These are phyloP conservation scores for Drosophila virilis DNA, from an alignment of 1,140 invertebrate species.

Conservation along the genomic window DNA sequence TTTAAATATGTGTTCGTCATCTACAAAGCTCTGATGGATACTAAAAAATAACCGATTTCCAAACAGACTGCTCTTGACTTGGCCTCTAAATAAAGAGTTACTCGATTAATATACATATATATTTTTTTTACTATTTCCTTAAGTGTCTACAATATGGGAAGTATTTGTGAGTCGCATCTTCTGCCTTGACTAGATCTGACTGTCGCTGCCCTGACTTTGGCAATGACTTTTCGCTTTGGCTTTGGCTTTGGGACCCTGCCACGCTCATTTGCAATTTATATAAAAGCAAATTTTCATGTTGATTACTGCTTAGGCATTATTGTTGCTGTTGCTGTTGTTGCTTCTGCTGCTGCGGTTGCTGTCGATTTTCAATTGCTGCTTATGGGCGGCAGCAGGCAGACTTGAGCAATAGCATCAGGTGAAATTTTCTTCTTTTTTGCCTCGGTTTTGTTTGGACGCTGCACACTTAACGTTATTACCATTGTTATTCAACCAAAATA, in stretches of 20 bases:
- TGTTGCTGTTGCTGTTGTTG: conserved; percentile 21
- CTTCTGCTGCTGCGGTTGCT: conserved; percentile 5
- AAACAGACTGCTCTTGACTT: no score
- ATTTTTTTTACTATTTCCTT: neutral
- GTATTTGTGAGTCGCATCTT: conserved; percentile 7
- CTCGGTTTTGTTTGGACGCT: conserved; percentile 47
- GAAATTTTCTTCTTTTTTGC: conserved; percentile 74
- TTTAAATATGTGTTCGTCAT: no score
- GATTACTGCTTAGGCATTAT: conserved; percentile 41
- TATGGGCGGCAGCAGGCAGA: conserved; percentile 33
- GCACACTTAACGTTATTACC: conserved; percentile 67
- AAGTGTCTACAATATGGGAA: conserved; percentile 3
- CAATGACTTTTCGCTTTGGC: conserved; percentile 38
- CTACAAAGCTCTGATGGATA: no score
- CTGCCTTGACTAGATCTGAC: conserved; percentile 8
- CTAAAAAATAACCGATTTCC: no score
- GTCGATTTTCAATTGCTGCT: conserved; percentile 47
- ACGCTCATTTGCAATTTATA: conserved; percentile 68
- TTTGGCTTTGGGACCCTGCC: conserved; percentile 44
- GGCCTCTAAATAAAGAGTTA: neutral
- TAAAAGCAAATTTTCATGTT: conserved; percentile 61
- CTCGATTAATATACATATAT: no score
- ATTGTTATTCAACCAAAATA: conserved; percentile 81
- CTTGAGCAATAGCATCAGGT: conserved; percentile 22
- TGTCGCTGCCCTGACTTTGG: neutral